Evolutionary conservation across 2,888 invertebrate species (phyloP).

Genomic region (Alcis repandata): DNA sequence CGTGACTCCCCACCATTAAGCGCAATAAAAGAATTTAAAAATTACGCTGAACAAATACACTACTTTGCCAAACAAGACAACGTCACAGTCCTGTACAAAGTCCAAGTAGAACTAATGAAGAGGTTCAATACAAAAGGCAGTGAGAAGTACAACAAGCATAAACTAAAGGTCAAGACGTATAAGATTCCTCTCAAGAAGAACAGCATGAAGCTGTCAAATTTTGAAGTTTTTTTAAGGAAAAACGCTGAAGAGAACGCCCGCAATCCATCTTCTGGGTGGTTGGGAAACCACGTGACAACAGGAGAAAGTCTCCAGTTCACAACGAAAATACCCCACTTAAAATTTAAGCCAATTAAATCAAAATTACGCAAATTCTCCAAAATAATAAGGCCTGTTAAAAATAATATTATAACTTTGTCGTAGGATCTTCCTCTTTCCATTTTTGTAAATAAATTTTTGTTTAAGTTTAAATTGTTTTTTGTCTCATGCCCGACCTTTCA

Average conservation of each 20-base stretch:
- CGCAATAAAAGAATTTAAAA: constrained; percentile 61
- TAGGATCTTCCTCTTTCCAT: constrained; percentile 23
- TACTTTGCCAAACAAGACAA: constrained; percentile 65
- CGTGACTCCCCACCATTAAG: constrained; percentile 50
- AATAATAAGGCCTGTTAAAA: constrained; percentile 68
- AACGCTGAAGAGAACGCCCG: constrained; percentile 61
- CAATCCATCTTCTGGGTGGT: constrained; percentile 39
- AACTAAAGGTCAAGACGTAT: constrained; percentile 68
- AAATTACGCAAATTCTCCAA: constrained; percentile 68
- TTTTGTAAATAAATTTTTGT: constrained; percentile 39
- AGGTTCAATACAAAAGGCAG: constrained; percentile 41
- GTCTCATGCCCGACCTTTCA: constrained; percentile 25
- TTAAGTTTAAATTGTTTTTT: constrained; percentile 36
- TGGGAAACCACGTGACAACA: constrained; percentile 51
- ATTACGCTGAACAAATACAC: constrained; percentile 64
- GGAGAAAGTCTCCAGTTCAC: constrained; percentile 52
- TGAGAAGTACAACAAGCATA: constrained; percentile 53
- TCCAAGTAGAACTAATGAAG: constrained; percentile 65
- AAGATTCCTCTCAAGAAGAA: constrained; percentile 76
- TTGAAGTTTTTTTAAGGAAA: constrained; percentile 70
- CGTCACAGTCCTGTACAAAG: constrained; percentile 64
- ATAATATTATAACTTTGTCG: constrained; percentile 64
- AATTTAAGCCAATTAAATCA: constrained; percentile 71
- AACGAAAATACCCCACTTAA: constrained; percentile 59
- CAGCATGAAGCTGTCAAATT: constrained; percentile 76